Base-by-base conservation (phyloP, 2,888 invertebrate species). In the Andrena fulva region DNA sequence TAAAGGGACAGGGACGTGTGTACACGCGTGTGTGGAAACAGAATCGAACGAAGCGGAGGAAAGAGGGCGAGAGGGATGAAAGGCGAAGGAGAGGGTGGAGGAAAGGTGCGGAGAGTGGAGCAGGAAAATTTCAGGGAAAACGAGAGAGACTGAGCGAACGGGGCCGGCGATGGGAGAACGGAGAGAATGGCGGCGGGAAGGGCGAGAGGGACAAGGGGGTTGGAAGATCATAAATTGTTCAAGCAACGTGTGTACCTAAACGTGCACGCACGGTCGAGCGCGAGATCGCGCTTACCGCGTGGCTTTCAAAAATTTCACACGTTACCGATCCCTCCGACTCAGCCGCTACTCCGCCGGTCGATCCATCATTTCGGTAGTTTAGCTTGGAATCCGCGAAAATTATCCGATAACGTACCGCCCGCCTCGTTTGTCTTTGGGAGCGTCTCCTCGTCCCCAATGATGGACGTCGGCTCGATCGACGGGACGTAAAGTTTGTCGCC, bases 301-400 rank as follows among this genome's bases (percentile, higher is more conserved):
- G 81, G 77, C 87, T 88, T 89, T 89, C 87, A 89, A 89, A 88
- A 88, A 88, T 88, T 88, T 88, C 88, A 88, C 88, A 85, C 88
- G 82, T 88, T 88, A 88, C 87, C 88, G 84, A 82, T 88, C 87
- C 42, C 68, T 77, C 80, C 79, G 82, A 64, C 73, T 73, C 80
- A 72, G 69, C 42, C 68, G 64, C 75, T 74, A 62, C 77, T 80
- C 81, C 27, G 69, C 80, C 66, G 63, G 72, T 66, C 88, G 81
- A 88, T 88, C 85, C 86, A 88, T 88, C 88, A 88, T 87, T 85
- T 86, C 86, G 86, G 79, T 67, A 85, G 88, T 87, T 87, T 85
- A 84, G 42, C 79, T 35, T 20, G 88, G 80, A 81, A 75, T 79
- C 82, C 73, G 71, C 66, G 85, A 80, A 88, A 87, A 88, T 88